Evolutionary conservation across 92 coral and sea anemone species (phyloP).

Genomic region (Porites evermanni): DNA sequence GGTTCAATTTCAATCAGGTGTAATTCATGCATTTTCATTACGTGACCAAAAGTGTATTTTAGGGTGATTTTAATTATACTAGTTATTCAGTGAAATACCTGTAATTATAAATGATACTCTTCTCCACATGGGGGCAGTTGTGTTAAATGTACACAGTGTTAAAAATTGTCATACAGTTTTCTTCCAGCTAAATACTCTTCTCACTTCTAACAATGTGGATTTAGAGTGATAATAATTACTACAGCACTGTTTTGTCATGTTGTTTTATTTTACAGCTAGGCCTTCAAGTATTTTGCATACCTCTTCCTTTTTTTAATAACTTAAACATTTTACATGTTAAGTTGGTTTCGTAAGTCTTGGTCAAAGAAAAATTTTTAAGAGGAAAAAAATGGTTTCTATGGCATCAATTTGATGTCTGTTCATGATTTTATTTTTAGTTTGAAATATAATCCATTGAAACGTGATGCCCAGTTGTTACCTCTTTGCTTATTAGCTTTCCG

Average conservation of each 20-base stretch:
- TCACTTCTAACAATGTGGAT: neutral
- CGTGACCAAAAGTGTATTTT: neutral
- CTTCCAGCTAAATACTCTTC: neutral
- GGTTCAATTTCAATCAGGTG: conserved; percentile 9
- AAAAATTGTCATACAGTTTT: neutral
- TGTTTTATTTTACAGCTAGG: neutral
- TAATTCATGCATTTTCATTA: neutral
- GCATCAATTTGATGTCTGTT: neutral
- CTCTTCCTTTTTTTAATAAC: too few relatives aligned
- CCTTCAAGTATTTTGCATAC: too few relatives aligned
- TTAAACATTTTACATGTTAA: neutral
- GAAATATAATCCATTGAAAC: neutral
- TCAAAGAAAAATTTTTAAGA: conserved; percentile 12
- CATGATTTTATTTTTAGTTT: conserved; percentile 7
- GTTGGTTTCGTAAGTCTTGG: neutral
- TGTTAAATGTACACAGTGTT: neutral
- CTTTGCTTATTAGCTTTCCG: conserved; percentile 20
- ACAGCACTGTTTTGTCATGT: neutral
- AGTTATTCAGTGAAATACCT: neutral
- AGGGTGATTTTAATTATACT: neutral
- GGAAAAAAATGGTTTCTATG: conserved; percentile 13
- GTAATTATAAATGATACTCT: too few relatives aligned
- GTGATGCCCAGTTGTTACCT: neutral
- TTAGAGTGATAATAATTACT: neutral
- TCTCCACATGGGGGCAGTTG: too few relatives aligned